Percentiles rank a stretch among this genome's conserved stretches.
Conservation (phyloP, 2,888 invertebrate genomes). For the Ophion costatus region DNA sequence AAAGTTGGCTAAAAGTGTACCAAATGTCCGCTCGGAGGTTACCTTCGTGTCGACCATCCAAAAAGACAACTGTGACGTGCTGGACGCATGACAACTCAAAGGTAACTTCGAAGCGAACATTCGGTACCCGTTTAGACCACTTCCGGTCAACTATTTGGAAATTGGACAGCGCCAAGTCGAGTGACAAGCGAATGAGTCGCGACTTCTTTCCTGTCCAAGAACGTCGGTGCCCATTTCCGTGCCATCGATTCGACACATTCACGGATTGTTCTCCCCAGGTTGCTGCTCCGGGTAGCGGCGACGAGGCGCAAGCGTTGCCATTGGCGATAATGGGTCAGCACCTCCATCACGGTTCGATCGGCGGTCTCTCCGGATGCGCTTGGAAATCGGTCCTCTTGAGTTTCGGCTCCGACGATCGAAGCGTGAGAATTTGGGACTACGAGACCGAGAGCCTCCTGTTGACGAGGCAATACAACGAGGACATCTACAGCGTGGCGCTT, state of each 20-base stretch:
- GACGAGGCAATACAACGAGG: constrained; percentile 92
- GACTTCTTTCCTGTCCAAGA: no score
- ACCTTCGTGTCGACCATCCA: no score
- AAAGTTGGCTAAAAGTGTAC: no score
- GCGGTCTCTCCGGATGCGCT: constrained; percentile 92
- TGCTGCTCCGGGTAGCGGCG: constrained; percentile 65
- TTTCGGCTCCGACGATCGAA: constrained; percentile 90
- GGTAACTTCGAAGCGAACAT: no score
- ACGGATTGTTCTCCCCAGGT: background rate
- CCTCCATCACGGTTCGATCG: constrained; percentile 92
- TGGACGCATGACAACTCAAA: no score
- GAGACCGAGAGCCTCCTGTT: constrained; percentile 92
- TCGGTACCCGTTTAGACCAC: no score
- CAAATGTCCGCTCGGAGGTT: no score
- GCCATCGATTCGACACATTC: background rate
- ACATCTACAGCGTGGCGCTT: constrained; percentile 90
- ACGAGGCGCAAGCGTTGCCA: constrained; percentile 72
- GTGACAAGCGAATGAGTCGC: no score
- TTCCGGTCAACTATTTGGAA: no score
- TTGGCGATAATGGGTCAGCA: constrained; percentile 88
- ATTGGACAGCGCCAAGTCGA: no score
- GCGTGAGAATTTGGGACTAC: constrained; percentile 96
- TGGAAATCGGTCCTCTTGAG: constrained; percentile 97
- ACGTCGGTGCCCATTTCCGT: no score
- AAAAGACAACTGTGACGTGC: no score